Evolutionary conservation across 2,888 invertebrate genomes (phyloP), one percentile per base, ranked within the genome.

Genomic region (Epinotia ramella): DNA sequence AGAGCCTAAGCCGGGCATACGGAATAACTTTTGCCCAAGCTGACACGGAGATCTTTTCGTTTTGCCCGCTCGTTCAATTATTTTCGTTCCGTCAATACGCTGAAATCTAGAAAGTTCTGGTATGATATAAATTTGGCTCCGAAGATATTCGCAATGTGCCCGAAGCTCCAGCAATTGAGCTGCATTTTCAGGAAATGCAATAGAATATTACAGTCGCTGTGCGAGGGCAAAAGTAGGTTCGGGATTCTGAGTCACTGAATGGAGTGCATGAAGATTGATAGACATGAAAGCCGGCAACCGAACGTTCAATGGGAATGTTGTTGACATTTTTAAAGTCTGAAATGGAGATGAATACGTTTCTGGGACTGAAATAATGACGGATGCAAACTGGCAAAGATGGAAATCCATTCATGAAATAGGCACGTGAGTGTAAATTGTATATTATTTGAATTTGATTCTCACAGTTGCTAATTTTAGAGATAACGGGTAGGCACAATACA

Each of bases 201-300:
- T 69, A 69, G 60, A 69, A 69, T 69, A 69, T 69, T 69, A 60
- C 24, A 46, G 69, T 59, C 24, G 59, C 46, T n/a, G 24, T 46
- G 46, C 60, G 46, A 59, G 44, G n/a, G 69, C 20, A 24, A 46
- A 68, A 57, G 57, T 57, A 68, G 13, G 59, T 46, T 59, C n/a
- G 59, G 46, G 59, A 68, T 24, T 44, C 28, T 46, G 46, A 44
- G 59, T 44, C 57, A 57, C 59, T 24, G 33, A 20, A 56, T 12
- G 33, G 69, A 59, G 11, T 69, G 59, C 59, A 59, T 69, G n/a
- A 44, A 59, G 59, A 69, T 68, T 68, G 68, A 68, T 60, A 69
- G 59, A 24, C 59, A 33, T 67, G n/a, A 11, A 63, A 72, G 24
- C 64, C 12, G 24, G 16, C 20, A 56, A 18, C 40, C 56, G 63